Conservation (phyloP, 2,888 invertebrate genomes). For the Agrochola lota region DNA sequence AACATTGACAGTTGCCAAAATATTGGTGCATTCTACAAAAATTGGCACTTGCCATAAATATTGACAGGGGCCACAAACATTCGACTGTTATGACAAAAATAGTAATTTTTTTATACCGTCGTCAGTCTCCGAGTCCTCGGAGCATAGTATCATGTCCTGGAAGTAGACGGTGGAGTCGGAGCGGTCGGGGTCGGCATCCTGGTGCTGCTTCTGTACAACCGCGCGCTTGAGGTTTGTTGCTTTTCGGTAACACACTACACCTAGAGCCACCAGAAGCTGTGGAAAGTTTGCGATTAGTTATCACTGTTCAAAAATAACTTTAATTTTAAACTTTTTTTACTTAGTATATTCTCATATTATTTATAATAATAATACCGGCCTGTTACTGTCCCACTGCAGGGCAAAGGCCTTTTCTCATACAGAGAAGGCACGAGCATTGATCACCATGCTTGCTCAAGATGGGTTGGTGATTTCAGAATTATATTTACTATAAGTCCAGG, state of each 20-base stretch:
- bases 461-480: no score
- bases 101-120: conserved; percentile 90
- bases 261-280: conserved; percentile 95
- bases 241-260: conserved; percentile 97
- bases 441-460: no score
- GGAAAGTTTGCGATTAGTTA: conserved; percentile 66
- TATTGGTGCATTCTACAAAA: neutral
- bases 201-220: conserved; percentile 93
- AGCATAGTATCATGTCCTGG: conserved; percentile 97
- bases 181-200: conserved; percentile 95
- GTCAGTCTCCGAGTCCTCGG: conserved; percentile 97
- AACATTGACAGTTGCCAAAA: neutral
- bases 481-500: no score
- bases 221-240: conserved; percentile 95
- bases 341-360: no score
- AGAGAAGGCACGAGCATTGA: no score
- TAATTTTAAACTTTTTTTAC: no score
- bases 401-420: no score
- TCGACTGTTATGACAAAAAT: neutral
- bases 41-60: neutral
- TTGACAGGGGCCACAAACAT: neutral
- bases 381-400: no score
- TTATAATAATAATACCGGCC: no score
- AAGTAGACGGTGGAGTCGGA: conserved; percentile 99
- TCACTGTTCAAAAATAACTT: no score